Evolutionary conservation across 2,888 invertebrate genomes (phyloP).

Genomic region (Drosophila stalkeri): DNA sequence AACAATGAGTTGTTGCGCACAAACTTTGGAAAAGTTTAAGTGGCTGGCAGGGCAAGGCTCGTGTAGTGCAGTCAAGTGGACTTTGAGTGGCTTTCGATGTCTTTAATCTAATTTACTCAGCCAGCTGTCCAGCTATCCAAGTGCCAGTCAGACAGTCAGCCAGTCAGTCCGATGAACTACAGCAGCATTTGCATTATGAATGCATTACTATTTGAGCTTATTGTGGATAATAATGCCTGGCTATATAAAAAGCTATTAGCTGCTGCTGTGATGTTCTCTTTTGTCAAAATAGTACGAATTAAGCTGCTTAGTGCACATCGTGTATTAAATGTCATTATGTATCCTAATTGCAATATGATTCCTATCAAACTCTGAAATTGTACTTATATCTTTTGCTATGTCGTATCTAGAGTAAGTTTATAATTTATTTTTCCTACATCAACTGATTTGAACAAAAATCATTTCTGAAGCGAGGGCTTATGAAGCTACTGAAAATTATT

Average conservation of each 20-base stretch:
- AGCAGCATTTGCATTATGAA: conserved; percentile 35
- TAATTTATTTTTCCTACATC: too few species aligned
- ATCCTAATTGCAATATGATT: too few species aligned
- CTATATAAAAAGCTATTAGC: neutral
- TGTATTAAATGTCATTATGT: neutral
- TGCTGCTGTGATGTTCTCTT: neutral
- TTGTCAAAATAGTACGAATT: neutral
- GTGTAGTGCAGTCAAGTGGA: conserved; percentile 41
- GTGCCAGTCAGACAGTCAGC: conserved; percentile 6
- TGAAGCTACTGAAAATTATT: too few species aligned
- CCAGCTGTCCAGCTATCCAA: conserved; percentile 1
- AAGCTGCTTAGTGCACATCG: neutral
- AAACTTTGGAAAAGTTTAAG: conserved; percentile 61
- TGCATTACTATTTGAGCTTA: conserved; percentile 39
- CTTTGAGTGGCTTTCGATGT: conserved; percentile 67
- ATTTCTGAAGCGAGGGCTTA: too few species aligned
- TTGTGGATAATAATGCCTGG: conserved; percentile 14
- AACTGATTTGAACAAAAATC: too few species aligned
- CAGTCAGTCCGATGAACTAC: conserved; percentile 5
- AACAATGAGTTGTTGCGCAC: conserved; percentile 59
- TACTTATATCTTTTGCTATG: too few species aligned
- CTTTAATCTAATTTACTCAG: conserved; percentile 59
- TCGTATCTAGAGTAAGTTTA: too few species aligned
- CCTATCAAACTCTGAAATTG: too few species aligned
- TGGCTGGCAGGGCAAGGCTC: conserved; percentile 14